Conservation (phyloP, 1,140 invertebrate species). For the Apis cerana region DNA sequence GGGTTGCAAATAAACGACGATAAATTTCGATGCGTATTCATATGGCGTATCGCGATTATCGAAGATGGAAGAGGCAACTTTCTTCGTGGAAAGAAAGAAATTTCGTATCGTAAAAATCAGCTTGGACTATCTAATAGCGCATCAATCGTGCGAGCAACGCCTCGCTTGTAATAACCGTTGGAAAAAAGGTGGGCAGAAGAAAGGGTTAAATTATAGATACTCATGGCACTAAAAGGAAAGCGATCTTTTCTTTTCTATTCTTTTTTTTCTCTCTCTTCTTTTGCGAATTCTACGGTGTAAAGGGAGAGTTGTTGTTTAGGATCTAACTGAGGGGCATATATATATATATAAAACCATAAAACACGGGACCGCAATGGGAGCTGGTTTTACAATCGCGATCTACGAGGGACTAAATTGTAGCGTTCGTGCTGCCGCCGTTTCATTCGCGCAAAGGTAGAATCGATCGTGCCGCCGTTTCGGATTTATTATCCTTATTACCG, state of each 20-base stretch:
- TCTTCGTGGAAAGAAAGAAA: neutral
- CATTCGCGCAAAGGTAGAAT: conserved; percentile 41
- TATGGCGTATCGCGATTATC: too few species aligned
- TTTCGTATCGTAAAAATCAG: neutral
- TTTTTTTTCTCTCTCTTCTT: neutral
- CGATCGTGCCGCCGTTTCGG: conserved; percentile 49
- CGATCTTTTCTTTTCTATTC: neutral
- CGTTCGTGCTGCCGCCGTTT: conserved; percentile 60
- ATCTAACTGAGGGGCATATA: conserved; percentile 43
- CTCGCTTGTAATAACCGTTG: neutral
- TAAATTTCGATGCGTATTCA: neutral
- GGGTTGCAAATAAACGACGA: neutral
- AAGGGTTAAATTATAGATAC: conserved; percentile 31
- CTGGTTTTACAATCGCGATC: conserved; percentile 53
- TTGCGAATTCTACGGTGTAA: conserved; percentile 25
- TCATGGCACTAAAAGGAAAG: conserved; percentile 27
- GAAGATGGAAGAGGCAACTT: too few species aligned
- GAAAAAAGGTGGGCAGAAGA: conserved; percentile 24
- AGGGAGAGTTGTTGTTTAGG: conserved; percentile 48
- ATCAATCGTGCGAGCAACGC: neutral
- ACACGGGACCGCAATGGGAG: conserved; percentile 26
- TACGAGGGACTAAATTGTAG: conserved; percentile 60
- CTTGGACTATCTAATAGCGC: neutral
- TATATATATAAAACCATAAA: conserved; percentile 46
- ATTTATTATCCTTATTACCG: conserved; percentile 47